Base-by-base conservation (phyloP, 1,140 invertebrate species). In the Gonioctena quinquepunctata region DNA sequence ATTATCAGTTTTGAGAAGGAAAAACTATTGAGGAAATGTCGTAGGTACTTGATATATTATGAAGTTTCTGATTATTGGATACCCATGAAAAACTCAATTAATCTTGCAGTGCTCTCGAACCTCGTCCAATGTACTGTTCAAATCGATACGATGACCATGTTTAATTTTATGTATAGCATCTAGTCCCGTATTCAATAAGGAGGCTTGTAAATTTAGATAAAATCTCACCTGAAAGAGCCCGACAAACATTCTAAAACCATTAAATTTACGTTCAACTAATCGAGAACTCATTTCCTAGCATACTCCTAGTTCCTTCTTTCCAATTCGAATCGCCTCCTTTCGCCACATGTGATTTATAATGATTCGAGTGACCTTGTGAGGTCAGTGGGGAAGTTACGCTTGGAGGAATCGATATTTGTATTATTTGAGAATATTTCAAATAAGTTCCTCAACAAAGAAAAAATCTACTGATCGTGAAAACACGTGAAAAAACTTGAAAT, bases 161-260 rank as follows among this genome's bases (percentile, higher is more conserved):
- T 54, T 23, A 23, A 54, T 54, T 54, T 54, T 54, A 54, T 54
- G 52, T 54, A 54, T 23, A 54, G 18, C 18, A 54, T 54, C 52
- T 54, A 13, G 52, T 54, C 16, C 26, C 21, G 27, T 62, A 27
- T 48, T 42, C 26, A 62, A 62, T 62, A 62, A 48, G 23, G 19
- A 62, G 60, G 60, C 26, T 19, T 27, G 26, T 62, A 42, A 48
- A 62, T 42, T 62, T 19, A 33, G 60, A 62, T 62, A 62, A 62
- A 62, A 62, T 62, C 60, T 42, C 19, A 18, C 42, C 60, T 62
- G 52, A 62, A 27, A 62, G 28, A 25, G 60, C 23, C 60, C 60
- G 60, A 62, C 60, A 48, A 62, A 62, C 60, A 62, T 62, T 62
- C 60, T 62, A 62, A 62, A 62, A 28, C 60, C 28, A 28, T 62